Conservation (phyloP, 2,797 vertebrate species). For the Chloroceryle inda region DNA sequence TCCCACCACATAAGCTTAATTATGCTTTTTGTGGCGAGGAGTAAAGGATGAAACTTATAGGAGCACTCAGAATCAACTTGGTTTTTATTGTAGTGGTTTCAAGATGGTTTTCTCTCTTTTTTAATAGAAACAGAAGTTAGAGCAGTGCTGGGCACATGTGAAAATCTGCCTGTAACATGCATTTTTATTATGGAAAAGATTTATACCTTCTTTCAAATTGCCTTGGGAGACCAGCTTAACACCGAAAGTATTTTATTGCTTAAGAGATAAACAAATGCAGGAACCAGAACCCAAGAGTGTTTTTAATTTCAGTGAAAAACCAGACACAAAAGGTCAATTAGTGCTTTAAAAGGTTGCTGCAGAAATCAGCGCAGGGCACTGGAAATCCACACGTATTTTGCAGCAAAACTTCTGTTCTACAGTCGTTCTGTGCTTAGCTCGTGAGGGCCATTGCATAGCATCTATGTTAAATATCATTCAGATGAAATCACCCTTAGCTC, state of each 20-base stretch:
- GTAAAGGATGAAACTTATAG: background rate
- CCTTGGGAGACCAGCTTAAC: background rate
- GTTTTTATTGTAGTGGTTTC: conserved; percentile 22
- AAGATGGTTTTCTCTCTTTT: background rate
- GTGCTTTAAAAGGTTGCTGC: background rate
- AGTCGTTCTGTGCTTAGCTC: background rate
- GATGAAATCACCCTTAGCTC: background rate
- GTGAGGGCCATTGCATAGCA: background rate
- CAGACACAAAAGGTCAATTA: background rate
- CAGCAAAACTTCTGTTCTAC: background rate
- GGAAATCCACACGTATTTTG: background rate
- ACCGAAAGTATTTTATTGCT: background rate
- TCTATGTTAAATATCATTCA: background rate
- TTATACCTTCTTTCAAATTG: background rate
- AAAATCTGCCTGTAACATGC: background rate
- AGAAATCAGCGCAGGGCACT: background rate
- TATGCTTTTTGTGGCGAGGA: background rate
- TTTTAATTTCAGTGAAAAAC: background rate
- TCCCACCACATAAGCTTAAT: background rate
- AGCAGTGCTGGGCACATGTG: background rate
- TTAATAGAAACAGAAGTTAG: background rate
- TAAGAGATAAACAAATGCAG: background rate
- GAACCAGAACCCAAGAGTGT: background rate
- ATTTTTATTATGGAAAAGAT: background rate
- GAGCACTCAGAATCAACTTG: background rate